A percentile compares a stretch with the other conserved stretches of the same genome.
Evolutionary conservation across 2,888 invertebrate genomes (phyloP).

Genomic region (Cylloceria caligata): DNA sequence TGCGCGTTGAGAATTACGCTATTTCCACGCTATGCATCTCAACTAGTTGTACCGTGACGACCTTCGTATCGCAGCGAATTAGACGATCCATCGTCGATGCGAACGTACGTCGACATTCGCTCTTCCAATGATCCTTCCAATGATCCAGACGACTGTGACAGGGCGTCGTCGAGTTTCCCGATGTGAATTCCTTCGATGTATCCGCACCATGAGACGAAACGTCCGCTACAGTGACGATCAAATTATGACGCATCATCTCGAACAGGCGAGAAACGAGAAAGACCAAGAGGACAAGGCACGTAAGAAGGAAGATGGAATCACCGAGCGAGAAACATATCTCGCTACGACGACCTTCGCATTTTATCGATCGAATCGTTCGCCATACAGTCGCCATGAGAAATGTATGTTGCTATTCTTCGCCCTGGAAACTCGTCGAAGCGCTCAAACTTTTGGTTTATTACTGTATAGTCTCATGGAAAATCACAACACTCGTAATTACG

Average conservation of each 20-base stretch:
- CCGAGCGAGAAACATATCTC: neutral
- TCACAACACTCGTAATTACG: constrained; percentile 1
- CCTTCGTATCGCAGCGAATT: constrained; percentile 49
- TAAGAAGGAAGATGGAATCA: constrained; percentile 13
- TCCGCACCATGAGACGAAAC: neutral
- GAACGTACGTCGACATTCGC: neutral
- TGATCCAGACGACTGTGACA: neutral
- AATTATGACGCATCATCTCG: constrained; percentile 44
- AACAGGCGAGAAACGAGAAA: neutral
- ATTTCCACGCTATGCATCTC: constrained; percentile 33
- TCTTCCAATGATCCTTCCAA: neutral
- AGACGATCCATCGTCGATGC: neutral
- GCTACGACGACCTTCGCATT: constrained; percentile 51
- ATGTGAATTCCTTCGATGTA: neutral
- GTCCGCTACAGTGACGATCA: constrained; percentile 4
- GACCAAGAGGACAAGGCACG: constrained; percentile 10
- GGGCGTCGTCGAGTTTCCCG: constrained; percentile 28
- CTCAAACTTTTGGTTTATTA: neutral
- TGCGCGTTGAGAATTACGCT: constrained; percentile 37
- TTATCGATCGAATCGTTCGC: constrained; percentile 40
- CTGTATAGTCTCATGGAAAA: neutral
- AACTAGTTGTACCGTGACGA: constrained; percentile 49
- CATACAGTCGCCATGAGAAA: constrained; percentile 26
- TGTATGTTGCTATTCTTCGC: constrained; percentile 30
- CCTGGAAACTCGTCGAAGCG: neutral